Evolutionary conservation across 2,888 invertebrate species (phyloP), one percentile per base, ranked within the genome.

Genomic region (Harpagoxenus sublaevis): DNA sequence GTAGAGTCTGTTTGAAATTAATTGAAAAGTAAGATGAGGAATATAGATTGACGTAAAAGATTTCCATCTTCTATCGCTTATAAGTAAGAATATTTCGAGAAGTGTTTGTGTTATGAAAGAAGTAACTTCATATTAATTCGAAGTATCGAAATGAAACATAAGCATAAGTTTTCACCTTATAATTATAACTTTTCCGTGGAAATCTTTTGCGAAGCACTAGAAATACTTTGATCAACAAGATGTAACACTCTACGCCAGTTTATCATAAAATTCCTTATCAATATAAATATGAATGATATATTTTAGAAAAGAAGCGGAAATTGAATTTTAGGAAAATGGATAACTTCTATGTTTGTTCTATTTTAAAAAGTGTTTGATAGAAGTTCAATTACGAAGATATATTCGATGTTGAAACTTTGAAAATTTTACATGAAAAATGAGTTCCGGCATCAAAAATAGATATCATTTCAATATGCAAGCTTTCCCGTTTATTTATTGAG

Each of bases 401-500:
- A 35, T 53, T n/a, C 3, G 9, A 18, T 55, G 15, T 71, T 28
- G 6, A 57, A 39, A 42, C 1, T 28, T 42, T 3, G 10, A 31
- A 8, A 60, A 60, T 28, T 45, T 12, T 0, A 31, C 42, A 45
- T 2, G 3, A 45, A 42, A 74, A 74, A 62, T 51, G n/a, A 45
- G 45, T 60, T 45, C 2, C 0, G 35, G 35, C 28, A 12, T 18
- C 23, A 73, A 18, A 57, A 60, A 74, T 60, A 60, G 39, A 74
- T 60, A 18, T 45, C 8, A 42, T 10, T 73, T 73, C 12, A 73
- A 57, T n/a, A 6, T 2, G 4, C 12, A 28, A 12, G 18, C 12
- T 45, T 60, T 74, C 8, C n/a, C 10, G 18, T 31, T 60, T 73
- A 73, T 74, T 23, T 73, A 73, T 31, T 42, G 28, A 74, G 8